These are phyloP conservation scores for Caenorhabditis plicata DNA, from an alignment of 2,888 invertebrate genomes.

Conservation along the genomic window DNA sequence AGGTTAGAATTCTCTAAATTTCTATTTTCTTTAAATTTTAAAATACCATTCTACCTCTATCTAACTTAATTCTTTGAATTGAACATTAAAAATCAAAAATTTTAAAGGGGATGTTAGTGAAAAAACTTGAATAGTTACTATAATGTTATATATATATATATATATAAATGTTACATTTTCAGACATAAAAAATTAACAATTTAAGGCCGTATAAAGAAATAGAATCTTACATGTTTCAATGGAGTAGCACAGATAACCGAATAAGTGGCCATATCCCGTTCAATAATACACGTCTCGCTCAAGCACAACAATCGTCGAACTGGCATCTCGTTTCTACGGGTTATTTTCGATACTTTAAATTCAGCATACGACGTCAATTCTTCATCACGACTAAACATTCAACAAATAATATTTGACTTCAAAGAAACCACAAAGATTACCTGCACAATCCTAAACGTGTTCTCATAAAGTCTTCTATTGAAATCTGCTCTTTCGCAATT, in stretches of 20 bases:
- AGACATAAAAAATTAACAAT: not conserved
- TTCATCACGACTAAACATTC: slow-evolving; percentile 80
- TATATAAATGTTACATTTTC: too few relatives aligned
- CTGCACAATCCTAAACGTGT: slow-evolving; percentile 89
- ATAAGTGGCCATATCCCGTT: slow-evolving; percentile 95
- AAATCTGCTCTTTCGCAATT: slow-evolving; percentile 80
- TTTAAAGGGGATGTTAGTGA: too few relatives aligned
- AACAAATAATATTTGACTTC: not conserved
- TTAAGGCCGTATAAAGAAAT: not conserved
- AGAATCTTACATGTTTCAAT: slow-evolving; percentile 69
- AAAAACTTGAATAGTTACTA: too few relatives aligned
- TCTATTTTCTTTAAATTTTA: not conserved
- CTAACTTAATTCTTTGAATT: too few relatives aligned
- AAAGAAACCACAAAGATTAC: slow-evolving; percentile 70
- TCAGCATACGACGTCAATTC: slow-evolving; percentile 93
- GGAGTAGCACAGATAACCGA: slow-evolving; percentile 81
- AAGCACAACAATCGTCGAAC: slow-evolving; percentile 87
- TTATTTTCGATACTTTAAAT: slow-evolving; percentile 90
- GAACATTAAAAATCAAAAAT: slow-evolving; percentile 13
- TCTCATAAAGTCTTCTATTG: slow-evolving; percentile 81
- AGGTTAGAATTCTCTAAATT: too few relatives aligned
- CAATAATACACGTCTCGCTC: slow-evolving; percentile 85
- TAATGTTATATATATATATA: too few relatives aligned
- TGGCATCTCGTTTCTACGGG: slow-evolving; percentile 76
- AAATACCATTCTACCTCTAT: too few relatives aligned